These are phyloP conservation scores for Pangasianodon hypophthalmus DNA, from an alignment of 2,113 vertebrate species.

Conservation along the genomic window DNA sequence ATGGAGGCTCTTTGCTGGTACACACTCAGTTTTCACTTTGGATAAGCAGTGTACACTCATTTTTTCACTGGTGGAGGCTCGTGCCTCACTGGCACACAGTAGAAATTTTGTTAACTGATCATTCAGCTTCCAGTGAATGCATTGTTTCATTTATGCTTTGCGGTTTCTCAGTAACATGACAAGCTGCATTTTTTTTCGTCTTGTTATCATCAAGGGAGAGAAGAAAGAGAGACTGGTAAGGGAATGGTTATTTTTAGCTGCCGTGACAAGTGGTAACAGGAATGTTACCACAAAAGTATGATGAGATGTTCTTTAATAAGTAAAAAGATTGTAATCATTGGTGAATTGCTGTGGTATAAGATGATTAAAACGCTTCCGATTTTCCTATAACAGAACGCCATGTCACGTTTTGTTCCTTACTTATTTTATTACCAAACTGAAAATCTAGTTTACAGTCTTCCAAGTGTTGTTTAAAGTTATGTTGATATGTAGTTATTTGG, in stretches of 20 bases:
- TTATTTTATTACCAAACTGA: neutral
- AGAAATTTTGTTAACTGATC: neutral
- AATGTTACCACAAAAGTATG: neutral
- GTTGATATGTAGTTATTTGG: neutral
- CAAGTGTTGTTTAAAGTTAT: neutral
- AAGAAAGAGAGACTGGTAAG: neutral
- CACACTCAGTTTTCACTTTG: neutral
- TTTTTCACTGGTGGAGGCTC: neutral
- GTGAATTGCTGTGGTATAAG: neutral
- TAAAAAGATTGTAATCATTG: neutral
- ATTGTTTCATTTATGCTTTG: neutral
- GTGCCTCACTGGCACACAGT: neutral
- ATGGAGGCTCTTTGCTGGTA: neutral
- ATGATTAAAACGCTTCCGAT: neutral
- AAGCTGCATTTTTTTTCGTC: neutral
- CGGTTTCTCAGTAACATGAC: neutral
- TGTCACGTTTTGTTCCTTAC: neutral
- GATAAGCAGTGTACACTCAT: neutral
- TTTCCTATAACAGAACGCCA: neutral
- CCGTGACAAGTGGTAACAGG: neutral
- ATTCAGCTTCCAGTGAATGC: neutral
- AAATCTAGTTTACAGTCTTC: neutral
- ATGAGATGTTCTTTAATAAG: neutral
- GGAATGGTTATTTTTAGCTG: neutral
- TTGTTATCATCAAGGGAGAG: neutral